phyloP scores from a whole-genome alignment of 1,140 invertebrate species.

The Aphaenogaster rudis region DNA sequence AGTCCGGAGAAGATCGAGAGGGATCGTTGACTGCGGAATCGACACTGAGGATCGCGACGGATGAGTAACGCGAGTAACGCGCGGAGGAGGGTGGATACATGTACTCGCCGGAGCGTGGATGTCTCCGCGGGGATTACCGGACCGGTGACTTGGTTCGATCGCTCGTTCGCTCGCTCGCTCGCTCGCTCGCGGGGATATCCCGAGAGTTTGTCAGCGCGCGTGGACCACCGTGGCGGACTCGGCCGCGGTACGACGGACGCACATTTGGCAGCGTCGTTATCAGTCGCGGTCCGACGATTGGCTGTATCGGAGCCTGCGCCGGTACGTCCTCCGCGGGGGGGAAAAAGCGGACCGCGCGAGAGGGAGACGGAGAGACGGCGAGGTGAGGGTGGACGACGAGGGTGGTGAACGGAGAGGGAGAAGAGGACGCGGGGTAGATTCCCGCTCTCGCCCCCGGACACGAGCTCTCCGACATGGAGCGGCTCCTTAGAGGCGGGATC shows the following conservation, averaged over 20 bases:
- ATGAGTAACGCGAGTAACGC: neutral
- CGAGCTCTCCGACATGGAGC: constrained; percentile 52
- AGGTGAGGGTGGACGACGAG: constrained; percentile 54
- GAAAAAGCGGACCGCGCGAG: constrained; percentile 37
- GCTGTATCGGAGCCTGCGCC: constrained; percentile 87
- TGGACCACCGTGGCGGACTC: constrained; percentile 81
- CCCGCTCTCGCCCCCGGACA: constrained; percentile 65
- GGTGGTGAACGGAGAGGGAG: constrained; percentile 58
- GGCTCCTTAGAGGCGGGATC: constrained; percentile 86
- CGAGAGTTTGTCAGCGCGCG: constrained; percentile 76
- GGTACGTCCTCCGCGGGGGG: constrained; percentile 75
- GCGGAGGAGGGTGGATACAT: neutral
- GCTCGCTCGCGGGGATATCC: constrained; percentile 64
- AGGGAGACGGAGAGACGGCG: constrained; percentile 28
- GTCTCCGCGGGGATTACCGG: constrained; percentile 28
- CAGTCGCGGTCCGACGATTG: constrained; percentile 86
- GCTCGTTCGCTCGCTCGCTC: constrained; percentile 6
- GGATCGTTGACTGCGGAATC: constrained; percentile 18
- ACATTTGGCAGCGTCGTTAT: constrained; percentile 86
- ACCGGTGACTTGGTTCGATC: neutral
- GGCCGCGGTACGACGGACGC: constrained; percentile 81
- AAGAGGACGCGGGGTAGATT: constrained; percentile 39
- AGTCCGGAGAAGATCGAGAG: constrained; percentile 8
- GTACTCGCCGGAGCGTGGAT: neutral
- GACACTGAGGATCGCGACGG: constrained; percentile 20